A percentile compares a stretch with the other conserved stretches of the same genome.
These are phyloP conservation scores for Andrena flavipes DNA, from an alignment of 2,888 invertebrate genomes.

Conservation along the genomic window DNA sequence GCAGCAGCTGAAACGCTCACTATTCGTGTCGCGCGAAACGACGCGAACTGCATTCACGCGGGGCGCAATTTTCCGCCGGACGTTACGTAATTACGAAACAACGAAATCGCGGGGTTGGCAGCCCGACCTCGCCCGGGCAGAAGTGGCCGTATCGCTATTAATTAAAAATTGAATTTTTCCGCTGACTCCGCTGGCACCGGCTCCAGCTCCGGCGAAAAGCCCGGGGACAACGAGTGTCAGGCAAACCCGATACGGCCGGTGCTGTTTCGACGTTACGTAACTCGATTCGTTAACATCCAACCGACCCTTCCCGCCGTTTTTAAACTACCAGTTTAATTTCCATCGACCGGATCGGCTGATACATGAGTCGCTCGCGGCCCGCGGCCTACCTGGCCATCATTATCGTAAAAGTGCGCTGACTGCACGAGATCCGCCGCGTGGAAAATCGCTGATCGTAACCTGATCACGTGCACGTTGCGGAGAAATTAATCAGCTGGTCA, in stretches of 20 bases:
- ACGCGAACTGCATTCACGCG: slow-evolving; percentile 29
- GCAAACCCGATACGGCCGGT: slow-evolving; percentile 41
- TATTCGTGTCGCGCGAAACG: slow-evolving; percentile 36
- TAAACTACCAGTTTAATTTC: slow-evolving; percentile 12
- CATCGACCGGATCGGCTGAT: slow-evolving; percentile 14
- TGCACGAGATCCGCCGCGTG: slow-evolving; percentile 21
- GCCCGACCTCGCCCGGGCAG: neutral
- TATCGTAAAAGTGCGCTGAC: neutral
- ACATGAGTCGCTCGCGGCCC: neutral
- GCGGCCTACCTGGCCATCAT: too few species aligned
- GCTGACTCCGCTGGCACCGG: slow-evolving; percentile 56
- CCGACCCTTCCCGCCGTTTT: neutral
- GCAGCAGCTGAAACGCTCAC: slow-evolving; percentile 23
- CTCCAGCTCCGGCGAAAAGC: slow-evolving; percentile 14
- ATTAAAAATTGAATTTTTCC: slow-evolving; percentile 62
- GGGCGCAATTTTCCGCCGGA: slow-evolving; percentile 44
- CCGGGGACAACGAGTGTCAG: slow-evolving; percentile 30
- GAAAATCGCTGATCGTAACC: slow-evolving; percentile 7
- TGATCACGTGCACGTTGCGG: slow-evolving; percentile 32
- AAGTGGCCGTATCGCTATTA: slow-evolving; percentile 56
- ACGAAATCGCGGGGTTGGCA: slow-evolving; percentile 34
- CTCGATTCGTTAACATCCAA: slow-evolving; percentile 46
- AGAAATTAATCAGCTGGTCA: slow-evolving; percentile 55
- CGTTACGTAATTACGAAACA: slow-evolving; percentile 60
- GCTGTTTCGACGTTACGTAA: slow-evolving; percentile 45